These are phyloP conservation scores for Anguilla anguilla DNA, from an alignment of 2,797 vertebrate genomes.

Conservation along the genomic window DNA sequence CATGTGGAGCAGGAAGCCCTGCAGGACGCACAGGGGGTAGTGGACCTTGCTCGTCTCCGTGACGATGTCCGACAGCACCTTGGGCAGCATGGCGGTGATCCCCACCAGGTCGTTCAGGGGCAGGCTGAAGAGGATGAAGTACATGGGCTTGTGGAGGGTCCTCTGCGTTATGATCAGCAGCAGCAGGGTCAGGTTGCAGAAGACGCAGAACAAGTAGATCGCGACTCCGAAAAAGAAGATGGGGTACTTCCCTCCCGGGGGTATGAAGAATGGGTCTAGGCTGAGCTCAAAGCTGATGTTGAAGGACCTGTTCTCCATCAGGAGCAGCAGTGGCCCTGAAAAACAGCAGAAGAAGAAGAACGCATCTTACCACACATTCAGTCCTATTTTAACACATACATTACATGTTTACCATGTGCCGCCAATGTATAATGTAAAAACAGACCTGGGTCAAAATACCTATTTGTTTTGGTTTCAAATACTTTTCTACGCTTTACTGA, in stretches of 20 bases:
- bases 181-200: constrained; percentile 68
- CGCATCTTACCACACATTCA: neutral
- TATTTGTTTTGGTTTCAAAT: neutral
- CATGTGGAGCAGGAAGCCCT: constrained; percentile 74
- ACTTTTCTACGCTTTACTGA: too few relatives aligned
- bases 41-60: constrained; percentile 52
- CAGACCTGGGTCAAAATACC: neutral
- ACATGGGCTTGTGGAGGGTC: constrained; percentile 72
- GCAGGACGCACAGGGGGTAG: constrained; percentile 71
- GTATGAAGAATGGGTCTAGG: constrained; percentile 63
- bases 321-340: neutral
- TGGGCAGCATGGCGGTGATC: constrained; percentile 68
- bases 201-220: constrained; percentile 60
- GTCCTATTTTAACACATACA: neutral
- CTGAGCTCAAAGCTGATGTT: constrained; percentile 54
- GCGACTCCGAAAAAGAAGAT: constrained; percentile 64
- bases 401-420: too few relatives aligned
- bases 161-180: constrained; percentile 60
- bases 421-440: too few relatives aligned
- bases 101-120: constrained; percentile 69
- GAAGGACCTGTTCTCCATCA: constrained; percentile 64
- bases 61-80: constrained; percentile 50
- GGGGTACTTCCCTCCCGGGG: constrained; percentile 63
- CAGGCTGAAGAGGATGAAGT: constrained; percentile 68
- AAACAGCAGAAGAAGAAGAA: neutral